Conservation (phyloP, 2,797 vertebrate genomes). For the Onychomys leucogaster region DNA sequence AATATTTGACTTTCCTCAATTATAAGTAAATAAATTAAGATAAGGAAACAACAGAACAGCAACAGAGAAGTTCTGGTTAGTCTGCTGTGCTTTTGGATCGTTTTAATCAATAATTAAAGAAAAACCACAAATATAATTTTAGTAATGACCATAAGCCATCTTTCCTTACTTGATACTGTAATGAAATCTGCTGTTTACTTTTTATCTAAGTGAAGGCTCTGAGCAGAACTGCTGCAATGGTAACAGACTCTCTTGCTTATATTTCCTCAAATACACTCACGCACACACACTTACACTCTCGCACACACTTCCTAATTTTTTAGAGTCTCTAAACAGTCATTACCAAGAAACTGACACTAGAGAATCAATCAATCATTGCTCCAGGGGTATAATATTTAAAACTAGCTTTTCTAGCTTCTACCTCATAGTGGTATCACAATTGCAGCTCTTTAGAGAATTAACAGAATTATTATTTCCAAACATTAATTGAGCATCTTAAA, state of each 20-base stretch:
- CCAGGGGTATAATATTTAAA: conserved; percentile 78
- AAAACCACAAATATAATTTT: background rate
- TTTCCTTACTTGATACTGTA: background rate
- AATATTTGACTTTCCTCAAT: conserved; percentile 28
- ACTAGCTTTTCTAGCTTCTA: conserved; percentile 75
- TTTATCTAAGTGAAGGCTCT: background rate
- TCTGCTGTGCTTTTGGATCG: background rate
- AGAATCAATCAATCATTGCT: conserved; percentile 73
- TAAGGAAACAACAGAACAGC: background rate
- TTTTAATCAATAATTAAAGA: conserved; percentile 65
- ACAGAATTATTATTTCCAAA: conserved; percentile 82
- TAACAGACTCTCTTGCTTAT: conserved; percentile 21
- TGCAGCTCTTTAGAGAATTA: conserved; percentile 74
- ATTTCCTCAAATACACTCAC: background rate
- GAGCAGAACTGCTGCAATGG: background rate
- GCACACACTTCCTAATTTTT: conserved; percentile 50
- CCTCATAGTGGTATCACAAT: conserved; percentile 73
- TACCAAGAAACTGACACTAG: conserved; percentile 73
- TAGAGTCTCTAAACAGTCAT: conserved; percentile 77
- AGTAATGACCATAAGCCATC: background rate
- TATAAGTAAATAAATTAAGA: conserved; percentile 33
- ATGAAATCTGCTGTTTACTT: background rate
- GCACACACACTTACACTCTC: background rate
- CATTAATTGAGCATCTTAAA: conserved; percentile 75
- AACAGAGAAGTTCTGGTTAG: background rate